A percentile compares a stretch with the other conserved stretches of the same genome.
These are phyloP conservation scores for Plebejus anna DNA, from an alignment of 2,888 invertebrate genomes.

Conservation along the genomic window DNA sequence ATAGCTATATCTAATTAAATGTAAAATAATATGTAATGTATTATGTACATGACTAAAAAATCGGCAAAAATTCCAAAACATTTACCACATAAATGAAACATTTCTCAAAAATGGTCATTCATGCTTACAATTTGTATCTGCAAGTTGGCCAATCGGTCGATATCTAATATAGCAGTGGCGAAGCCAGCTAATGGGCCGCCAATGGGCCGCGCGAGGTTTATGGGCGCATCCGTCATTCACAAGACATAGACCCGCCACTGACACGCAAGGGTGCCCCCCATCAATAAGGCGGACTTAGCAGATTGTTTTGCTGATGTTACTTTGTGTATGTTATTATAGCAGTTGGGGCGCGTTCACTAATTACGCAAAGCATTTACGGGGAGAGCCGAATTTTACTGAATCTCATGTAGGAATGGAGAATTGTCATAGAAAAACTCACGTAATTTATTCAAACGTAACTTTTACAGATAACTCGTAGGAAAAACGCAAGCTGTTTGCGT, in stretches of 20 bases:
- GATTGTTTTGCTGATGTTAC: not conserved
- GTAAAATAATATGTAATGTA: too few species aligned
- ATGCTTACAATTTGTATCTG: not conserved
- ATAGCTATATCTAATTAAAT: too few species aligned
- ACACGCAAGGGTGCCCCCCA: not conserved
- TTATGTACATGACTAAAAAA: too few species aligned
- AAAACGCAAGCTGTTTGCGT: too few species aligned
- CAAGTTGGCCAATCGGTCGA: not conserved
- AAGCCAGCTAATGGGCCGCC: constrained; percentile 14
- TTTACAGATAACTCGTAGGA: too few species aligned
- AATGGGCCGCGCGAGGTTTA: constrained; percentile 30
- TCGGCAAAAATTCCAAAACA: not conserved
- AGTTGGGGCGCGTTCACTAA: not conserved
- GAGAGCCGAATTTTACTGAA: too few species aligned
- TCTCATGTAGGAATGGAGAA: too few species aligned
- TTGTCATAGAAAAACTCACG: too few species aligned
- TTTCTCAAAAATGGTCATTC: not conserved
- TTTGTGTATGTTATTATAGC: not conserved
- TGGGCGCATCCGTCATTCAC: constrained; percentile 35
- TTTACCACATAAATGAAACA: not conserved
- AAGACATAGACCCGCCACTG: constrained; percentile 31
- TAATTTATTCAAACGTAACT: too few species aligned
- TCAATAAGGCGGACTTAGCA: constrained; percentile 6
- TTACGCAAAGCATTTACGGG: not conserved
- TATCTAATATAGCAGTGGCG: constrained; percentile 10